Evolutionary conservation across 1,140 invertebrate species (phyloP).

Genomic region (Doryteuthis pealeii): DNA sequence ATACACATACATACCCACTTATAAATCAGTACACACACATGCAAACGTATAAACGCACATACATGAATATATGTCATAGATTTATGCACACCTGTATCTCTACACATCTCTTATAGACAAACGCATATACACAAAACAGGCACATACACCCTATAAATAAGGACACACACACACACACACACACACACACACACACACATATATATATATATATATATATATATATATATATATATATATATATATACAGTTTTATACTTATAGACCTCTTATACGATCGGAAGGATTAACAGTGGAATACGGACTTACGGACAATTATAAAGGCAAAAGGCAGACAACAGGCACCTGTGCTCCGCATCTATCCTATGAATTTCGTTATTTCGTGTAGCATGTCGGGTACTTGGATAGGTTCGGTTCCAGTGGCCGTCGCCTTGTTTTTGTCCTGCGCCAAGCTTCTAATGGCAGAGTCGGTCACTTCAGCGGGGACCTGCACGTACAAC

Average conservation of each 20-base stretch:
- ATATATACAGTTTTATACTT: not conserved
- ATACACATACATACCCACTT: not conserved
- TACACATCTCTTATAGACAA: not conserved
- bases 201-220: not conserved
- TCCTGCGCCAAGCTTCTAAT: not conserved
- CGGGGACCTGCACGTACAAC: slow-evolving; percentile 23
- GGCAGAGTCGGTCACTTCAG: not conserved
- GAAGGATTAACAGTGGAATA: not conserved
- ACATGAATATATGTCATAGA: not conserved
- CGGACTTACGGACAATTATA: not conserved
- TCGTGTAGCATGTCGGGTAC: not conserved
- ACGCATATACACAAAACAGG: not conserved
- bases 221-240: not conserved
- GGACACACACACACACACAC: not conserved
- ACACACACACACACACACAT: not conserved
- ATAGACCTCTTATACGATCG: not conserved
- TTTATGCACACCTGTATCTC: not conserved
- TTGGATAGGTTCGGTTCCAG: not conserved
- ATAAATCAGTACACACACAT: not conserved
- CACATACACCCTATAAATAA: not conserved
- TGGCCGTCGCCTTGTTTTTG: not conserved
- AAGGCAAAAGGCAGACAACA: not conserved
- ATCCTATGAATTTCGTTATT: not conserved
- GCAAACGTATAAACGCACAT: not conserved
- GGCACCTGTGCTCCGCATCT: not conserved